Conservation (phyloP, 2,797 vertebrate genomes). For the Graptemys geographica region DNA sequence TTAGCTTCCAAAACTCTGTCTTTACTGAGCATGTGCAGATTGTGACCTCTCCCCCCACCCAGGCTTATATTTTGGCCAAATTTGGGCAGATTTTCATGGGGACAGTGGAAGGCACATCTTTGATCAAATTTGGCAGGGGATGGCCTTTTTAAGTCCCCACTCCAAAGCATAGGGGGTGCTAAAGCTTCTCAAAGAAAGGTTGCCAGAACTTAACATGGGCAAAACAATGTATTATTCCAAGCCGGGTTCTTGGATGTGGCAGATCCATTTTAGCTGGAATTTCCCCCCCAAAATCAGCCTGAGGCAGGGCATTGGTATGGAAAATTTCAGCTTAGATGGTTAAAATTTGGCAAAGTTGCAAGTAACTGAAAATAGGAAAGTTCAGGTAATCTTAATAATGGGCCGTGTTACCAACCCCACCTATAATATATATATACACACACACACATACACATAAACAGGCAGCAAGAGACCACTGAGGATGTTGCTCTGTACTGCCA, state of each 20-base stretch:
- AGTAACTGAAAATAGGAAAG: not conserved
- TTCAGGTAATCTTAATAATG: not conserved
- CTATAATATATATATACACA: not conserved
- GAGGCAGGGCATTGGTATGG: not conserved
- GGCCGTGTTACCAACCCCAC: not conserved
- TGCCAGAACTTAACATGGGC: not conserved
- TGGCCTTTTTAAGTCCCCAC: not conserved
- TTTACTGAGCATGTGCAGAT: not conserved
- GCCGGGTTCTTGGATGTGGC: not conserved
- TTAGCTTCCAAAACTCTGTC: not conserved
- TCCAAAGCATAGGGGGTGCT: not conserved
- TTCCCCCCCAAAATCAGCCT: not conserved
- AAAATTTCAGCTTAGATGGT: not conserved
- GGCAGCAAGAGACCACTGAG: too few species aligned
- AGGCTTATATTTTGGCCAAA: not conserved
- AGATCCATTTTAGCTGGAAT: slow-evolving; percentile 1
- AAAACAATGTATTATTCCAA: not conserved
- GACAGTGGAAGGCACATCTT: not conserved
- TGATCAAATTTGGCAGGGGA: not conserved
- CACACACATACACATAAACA: not conserved
- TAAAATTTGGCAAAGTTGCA: not conserved
- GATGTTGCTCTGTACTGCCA: too few species aligned
- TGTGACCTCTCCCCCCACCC: not conserved
- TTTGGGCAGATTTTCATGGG: not conserved
- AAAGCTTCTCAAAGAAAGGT: not conserved